Evolutionary conservation across 2,797 vertebrate species (phyloP).

Genomic region (Tragelaphus eurycerus): DNA sequence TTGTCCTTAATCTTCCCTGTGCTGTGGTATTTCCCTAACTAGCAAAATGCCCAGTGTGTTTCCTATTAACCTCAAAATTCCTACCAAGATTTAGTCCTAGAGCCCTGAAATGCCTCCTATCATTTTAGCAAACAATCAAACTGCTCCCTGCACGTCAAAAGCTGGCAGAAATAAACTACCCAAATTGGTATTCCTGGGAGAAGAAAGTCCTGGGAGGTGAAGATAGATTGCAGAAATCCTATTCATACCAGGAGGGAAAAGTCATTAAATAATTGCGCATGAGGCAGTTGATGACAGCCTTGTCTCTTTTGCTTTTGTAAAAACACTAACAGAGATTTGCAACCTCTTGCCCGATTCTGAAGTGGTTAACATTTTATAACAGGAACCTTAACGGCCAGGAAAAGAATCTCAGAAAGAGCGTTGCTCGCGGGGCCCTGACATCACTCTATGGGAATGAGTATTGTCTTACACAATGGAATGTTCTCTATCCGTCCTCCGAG

Average conservation of each 20-base stretch:
- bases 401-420: conserved; percentile 29
- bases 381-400: conserved; percentile 49
- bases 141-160: conserved; percentile 42
- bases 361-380: conserved; percentile 54
- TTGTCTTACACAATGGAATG: conserved; percentile 74
- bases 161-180: conserved; percentile 57
- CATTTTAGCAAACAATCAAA: conserved; percentile 49
- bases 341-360: conserved; percentile 63
- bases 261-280: conserved; percentile 47
- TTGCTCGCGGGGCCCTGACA: conserved; percentile 47
- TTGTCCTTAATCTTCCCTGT: conserved; percentile 33
- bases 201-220: conserved; percentile 44
- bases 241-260: conserved; percentile 54
- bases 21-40: not conserved
- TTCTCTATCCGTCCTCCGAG: conserved; percentile 52
- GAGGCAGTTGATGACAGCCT: conserved; percentile 56
- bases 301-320: conserved; percentile 51
- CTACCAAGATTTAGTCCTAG: not conserved
- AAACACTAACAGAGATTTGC: conserved; percentile 55
- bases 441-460: conserved; percentile 64
- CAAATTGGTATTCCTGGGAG: conserved; percentile 48
- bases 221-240: conserved; percentile 66
- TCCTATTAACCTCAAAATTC: conserved; percentile 64
- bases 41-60: conserved; percentile 58
- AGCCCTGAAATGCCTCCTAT: conserved; percentile 47